A percentile compares a stretch with the other conserved stretches of the same genome.
These are phyloP conservation scores for Elanoides forficatus DNA, from an alignment of 2,113 vertebrate species.

Conservation along the genomic window DNA sequence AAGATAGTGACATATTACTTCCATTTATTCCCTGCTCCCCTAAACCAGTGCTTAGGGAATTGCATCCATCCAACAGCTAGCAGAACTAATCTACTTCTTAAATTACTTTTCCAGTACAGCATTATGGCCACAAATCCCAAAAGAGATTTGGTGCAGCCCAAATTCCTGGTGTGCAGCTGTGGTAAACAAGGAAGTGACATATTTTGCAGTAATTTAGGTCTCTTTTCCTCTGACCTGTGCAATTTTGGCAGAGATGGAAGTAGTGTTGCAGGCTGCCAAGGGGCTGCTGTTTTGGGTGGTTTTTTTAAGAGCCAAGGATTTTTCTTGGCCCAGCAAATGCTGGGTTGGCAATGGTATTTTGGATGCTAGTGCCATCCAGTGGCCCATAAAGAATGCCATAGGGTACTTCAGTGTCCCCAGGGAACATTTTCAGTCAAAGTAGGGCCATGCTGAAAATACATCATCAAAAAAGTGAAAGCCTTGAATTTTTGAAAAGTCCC, in stretches of 20 bases:
- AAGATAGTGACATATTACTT: background rate
- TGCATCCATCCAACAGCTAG: background rate
- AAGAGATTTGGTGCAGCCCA: background rate
- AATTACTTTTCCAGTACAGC: background rate
- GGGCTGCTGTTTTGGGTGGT: background rate
- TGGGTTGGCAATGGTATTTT: background rate
- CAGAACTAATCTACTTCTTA: background rate
- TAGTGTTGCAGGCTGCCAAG: background rate
- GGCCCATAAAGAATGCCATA: background rate
- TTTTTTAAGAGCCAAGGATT: background rate
- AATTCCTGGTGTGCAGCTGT: background rate
- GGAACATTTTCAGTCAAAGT: background rate
- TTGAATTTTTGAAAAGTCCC: background rate
- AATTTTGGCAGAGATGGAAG: background rate
- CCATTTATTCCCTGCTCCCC: background rate
- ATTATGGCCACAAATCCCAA: background rate
- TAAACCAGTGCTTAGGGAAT: background rate
- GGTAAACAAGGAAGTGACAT: background rate
- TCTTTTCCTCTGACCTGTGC: background rate
- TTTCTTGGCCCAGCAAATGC: background rate
- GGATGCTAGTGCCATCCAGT: background rate
- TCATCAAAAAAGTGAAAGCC: background rate
- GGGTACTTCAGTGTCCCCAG: background rate
- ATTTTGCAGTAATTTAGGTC: background rate
- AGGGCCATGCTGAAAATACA: background rate